Conservation (phyloP, 1,140 invertebrate species). For the Stenopsyche tienmushanensis region DNA sequence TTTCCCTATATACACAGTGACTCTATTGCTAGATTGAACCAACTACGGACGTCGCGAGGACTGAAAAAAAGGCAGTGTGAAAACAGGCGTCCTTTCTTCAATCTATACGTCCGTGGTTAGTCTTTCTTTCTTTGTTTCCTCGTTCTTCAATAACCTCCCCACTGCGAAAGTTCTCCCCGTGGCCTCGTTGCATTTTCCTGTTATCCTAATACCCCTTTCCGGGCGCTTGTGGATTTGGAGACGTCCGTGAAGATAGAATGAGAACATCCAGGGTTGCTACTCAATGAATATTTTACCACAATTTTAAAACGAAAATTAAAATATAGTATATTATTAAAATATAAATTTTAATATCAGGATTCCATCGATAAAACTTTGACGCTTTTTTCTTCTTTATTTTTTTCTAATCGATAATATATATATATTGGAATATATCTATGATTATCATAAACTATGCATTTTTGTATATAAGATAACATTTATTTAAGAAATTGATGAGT, state of each 20-base stretch:
- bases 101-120: conserved; percentile 9
- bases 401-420: too few relatives aligned
- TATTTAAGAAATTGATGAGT: too few relatives aligned
- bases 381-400: too few relatives aligned
- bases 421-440: too few relatives aligned
- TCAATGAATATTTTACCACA: too few relatives aligned
- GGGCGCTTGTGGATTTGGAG: conserved; percentile 22
- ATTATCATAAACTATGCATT: too few relatives aligned
- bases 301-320: too few relatives aligned
- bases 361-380: too few relatives aligned
- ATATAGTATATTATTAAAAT: too few relatives aligned
- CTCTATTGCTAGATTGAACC: neutral
- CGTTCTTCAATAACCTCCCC: conserved; percentile 20
- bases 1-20: too few relatives aligned
- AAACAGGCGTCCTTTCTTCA: conserved; percentile 2
- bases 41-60: neutral
- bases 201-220: conserved; percentile 33
- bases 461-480: too few relatives aligned
- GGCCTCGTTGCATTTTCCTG: conserved; percentile 35
- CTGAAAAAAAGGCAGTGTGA: conserved; percentile 4
- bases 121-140: conserved; percentile 31
- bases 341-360: too few relatives aligned
- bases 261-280: neutral
- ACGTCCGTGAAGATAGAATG: conserved; percentile 6
- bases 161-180: conserved; percentile 13